Conservation (phyloP, 1,140 invertebrate species). For the Bombyx mori region ASM3026992v2 NC_085112.1:3233001-3233500, state of each 20-base stretch:
- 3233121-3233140: slow-evolving; percentile 47
- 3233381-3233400: too few relatives aligned
- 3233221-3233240: slow-evolving; percentile 43
- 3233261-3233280: slow-evolving; percentile 1
- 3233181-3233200: slow-evolving; percentile 54
- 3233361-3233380: too few relatives aligned
- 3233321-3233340: too few relatives aligned
- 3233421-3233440: too few relatives aligned
- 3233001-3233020: not conserved
- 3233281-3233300: too few relatives aligned
- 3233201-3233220: slow-evolving; percentile 45
- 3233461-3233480: too few relatives aligned
- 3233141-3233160: slow-evolving; percentile 49
- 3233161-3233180: slow-evolving; percentile 53
- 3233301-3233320: too few relatives aligned
- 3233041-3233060: slow-evolving; percentile 17
- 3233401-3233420: too few relatives aligned
- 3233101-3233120: slow-evolving; percentile 45
- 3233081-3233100: slow-evolving; percentile 37
- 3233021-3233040: not conserved
- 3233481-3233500: too few relatives aligned
- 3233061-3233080: slow-evolving; percentile 48
- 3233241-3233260: slow-evolving; percentile 24
- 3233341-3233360: too few relatives aligned
- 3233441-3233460: too few relatives aligned